A percentile compares a stretch with the other conserved stretches of the same genome.
Evolutionary conservation across 1,140 invertebrate genomes (phyloP).

Genomic region (Macrobrachium nipponense): DNA sequence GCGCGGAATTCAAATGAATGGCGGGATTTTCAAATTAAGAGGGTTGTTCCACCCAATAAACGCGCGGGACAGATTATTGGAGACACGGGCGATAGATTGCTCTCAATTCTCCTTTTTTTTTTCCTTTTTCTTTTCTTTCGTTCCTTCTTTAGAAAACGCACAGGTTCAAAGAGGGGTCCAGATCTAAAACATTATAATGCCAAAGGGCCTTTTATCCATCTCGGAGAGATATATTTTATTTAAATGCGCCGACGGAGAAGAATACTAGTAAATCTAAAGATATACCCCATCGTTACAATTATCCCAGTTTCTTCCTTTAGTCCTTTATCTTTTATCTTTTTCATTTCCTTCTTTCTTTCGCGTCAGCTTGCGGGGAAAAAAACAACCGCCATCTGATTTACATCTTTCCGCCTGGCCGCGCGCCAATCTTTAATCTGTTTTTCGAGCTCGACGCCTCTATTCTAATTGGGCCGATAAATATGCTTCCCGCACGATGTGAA

Average conservation of each 20-base stretch:
- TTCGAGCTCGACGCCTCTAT: slow-evolving; percentile 47
- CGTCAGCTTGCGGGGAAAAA: too few species aligned
- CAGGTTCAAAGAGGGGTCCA: slow-evolving; percentile 27
- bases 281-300: too few species aligned
- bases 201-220: too few species aligned
- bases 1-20: slow-evolving; percentile 61
- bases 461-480: slow-evolving; percentile 56
- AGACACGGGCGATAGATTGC: slow-evolving; percentile 42
- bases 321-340: too few species aligned
- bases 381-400: too few species aligned
- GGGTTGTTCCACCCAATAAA: slow-evolving; percentile 60
- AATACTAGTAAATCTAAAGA: too few species aligned
- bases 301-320: too few species aligned
- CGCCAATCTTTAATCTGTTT: slow-evolving; percentile 36
- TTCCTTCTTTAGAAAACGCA: slow-evolving; percentile 26
- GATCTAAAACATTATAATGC: too few species aligned
- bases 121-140: slow-evolving; percentile 27
- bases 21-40: slow-evolving; percentile 62
- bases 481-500: slow-evolving; percentile 24
- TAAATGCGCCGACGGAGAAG: too few species aligned
- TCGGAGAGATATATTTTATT: too few species aligned
- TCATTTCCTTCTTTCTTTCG: too few species aligned
- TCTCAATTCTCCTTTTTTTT: slow-evolving; percentile 40
- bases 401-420: too few species aligned
- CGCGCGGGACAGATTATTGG: slow-evolving; percentile 57